Percentiles rank a stretch among this genome's conserved stretches.
Evolutionary conservation across 2,888 invertebrate genomes (phyloP).

Genomic region (Apodemia duryi): DNA sequence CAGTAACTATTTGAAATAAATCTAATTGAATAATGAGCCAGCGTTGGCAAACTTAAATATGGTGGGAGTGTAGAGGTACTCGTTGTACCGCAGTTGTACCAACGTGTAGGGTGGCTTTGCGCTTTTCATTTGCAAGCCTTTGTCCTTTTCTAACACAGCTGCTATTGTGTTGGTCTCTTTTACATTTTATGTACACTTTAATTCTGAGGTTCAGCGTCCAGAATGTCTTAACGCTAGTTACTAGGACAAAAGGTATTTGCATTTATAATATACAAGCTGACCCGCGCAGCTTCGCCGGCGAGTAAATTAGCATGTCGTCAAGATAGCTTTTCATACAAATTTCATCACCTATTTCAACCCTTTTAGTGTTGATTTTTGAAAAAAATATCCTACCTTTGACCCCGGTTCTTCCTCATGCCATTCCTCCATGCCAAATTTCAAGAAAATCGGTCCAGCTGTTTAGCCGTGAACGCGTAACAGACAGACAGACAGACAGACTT

Average conservation of each 20-base stretch:
- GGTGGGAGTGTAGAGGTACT: slow-evolving; percentile 2
- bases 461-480: too few species aligned
- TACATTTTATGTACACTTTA: slow-evolving; percentile 2
- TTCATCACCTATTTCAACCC: too few species aligned
- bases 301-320: too few species aligned
- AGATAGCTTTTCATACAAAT: too few species aligned
- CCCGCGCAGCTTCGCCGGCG: too few species aligned
- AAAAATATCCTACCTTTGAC: too few species aligned
- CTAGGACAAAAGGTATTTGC: neutral
- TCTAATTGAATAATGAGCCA: slow-evolving; percentile 12
- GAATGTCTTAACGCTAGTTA: neutral
- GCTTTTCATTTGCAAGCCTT: slow-evolving; percentile 2
- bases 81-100: neutral
- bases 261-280: neutral
- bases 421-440: too few species aligned
- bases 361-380: too few species aligned
- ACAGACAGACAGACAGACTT: too few species aligned
- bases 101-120: slow-evolving; percentile 1
- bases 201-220: neutral
- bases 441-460: too few species aligned
- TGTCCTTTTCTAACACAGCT: slow-evolving; percentile 6
- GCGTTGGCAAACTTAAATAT: neutral
- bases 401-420: too few species aligned
- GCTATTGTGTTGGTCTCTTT: neutral
- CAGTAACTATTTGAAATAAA: slow-evolving; percentile 1